Base-by-base conservation (phyloP, 2,888 invertebrate species). In the Melanchra persicariae region DNA sequence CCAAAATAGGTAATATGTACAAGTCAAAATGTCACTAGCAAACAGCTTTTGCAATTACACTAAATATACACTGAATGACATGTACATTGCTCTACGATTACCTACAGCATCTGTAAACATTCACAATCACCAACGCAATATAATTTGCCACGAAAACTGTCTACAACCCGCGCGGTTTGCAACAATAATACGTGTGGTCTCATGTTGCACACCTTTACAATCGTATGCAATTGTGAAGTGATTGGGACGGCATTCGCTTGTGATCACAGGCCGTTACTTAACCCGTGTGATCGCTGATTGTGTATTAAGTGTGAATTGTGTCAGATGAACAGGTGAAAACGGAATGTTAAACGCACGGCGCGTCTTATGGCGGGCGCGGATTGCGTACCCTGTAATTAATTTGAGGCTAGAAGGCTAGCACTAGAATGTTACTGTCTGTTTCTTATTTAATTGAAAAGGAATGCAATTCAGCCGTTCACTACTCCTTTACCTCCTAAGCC, bases 261-360 rank as follows among this genome's bases (percentile, higher is more conserved):
- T 91, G 90, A 93, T 93, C 89, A 90, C 84, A 85, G 85, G 77
- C 82, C 82, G 87, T 90, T 87, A 85, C 74, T 79, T 78, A 81
- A 78, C 85, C 76, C 67, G 52, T 37, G 85, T 10, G 64, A 60
- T 70, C 60, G 63, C 70, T 89, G 86, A 90, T 90, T 86, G 89
- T 88, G 88, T 89, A 89, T 88, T 86, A 89, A 89, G 79, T 83
- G 77, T 75, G 86, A 82, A 87, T 85, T 81, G 85, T 86, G 82
- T 82, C 82, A 77, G 77, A 73, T 78, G 83, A 74, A 82, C 80
- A 77, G 76, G 81, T 76, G 84, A 68, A 73, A 64, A 72, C 43
- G 73, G 85, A 79, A 85, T 83, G 54, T 67, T 75, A 63, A 82
- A 74, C 1, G 26, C 19, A 60, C 57, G 62, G 64, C 49, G 61